Evolutionary conservation across 2,113 vertebrate species (phyloP), one percentile per base, ranked within the genome.

Genomic region (Copsychus sechellarum): DNA sequence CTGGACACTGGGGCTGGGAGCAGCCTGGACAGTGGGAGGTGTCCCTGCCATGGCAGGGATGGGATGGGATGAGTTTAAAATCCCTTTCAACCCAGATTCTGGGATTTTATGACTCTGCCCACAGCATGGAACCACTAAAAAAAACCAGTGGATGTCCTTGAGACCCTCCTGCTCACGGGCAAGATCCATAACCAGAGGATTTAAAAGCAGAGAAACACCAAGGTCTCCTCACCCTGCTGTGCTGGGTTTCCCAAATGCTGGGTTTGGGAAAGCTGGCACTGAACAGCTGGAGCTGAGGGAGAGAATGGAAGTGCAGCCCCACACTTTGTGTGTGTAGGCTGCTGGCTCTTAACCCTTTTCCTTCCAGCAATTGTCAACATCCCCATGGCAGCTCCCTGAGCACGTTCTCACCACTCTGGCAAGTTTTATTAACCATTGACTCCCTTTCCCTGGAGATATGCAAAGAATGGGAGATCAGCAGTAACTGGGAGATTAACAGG

Each of bases 271-370:
- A 26, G 0, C 85, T 97, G 89, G 96, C 72, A 40, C 88, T 40
- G 48, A 71, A 21, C 78, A 91, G 29, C 22, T 31, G 93, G 58
- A 53, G 83, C 81, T 78, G 72, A 96, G 97, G 97, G 93, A 97
- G 83, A 87, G 97, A 94, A 97, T 71, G 89, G 56, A 97, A 97
- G 96, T 45, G 80, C 81, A 94, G 95, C 86, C 95, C 45, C 90
- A 76, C 90, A 43, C 58, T 94, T 60, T 85, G 72, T 66, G 82
- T 97, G 97, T 97, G 96, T 78, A 72, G 97, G 84, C 86, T 97
- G 96, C 96, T 98, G 98, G 98, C 98, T 96, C 98, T 98, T 98
- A 98, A 98, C 98, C 97, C 98, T 97, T 98, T 98, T 98, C 98
- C 97, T 98, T 98, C 98, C 98, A 98, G 97, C 97, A 98, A 98